These are phyloP conservation scores for Keiferia lycopersicella DNA, from an alignment of 2,888 invertebrate genomes.

Conservation along the genomic window DNA sequence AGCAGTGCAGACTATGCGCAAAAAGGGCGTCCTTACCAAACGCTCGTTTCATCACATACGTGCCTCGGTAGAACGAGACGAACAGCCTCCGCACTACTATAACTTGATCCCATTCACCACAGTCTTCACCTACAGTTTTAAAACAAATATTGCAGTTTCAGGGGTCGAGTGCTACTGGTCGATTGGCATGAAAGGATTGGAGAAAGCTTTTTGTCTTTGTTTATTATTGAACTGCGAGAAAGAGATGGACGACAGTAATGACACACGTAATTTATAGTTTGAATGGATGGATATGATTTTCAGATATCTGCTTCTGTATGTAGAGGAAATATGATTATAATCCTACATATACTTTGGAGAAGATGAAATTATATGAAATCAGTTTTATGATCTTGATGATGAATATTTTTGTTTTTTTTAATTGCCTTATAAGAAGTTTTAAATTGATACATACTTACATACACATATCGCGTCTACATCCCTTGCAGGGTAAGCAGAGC, in stretches of 20 bases:
- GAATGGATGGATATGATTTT: slow-evolving; percentile 27
- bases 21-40: slow-evolving; percentile 76
- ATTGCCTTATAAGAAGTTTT: too few relatives aligned
- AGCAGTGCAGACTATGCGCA: slow-evolving; percentile 78
- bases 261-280: slow-evolving; percentile 34
- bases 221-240: slow-evolving; percentile 55
- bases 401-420: not conserved
- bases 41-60: slow-evolving; percentile 73
- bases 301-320: slow-evolving; percentile 19
- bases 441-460: too few relatives aligned
- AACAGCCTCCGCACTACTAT: slow-evolving; percentile 31
- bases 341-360: not conserved
- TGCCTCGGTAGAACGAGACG: slow-evolving; percentile 59
- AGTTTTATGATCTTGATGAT: not conserved
- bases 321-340: slow-evolving; percentile 15
- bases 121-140: not conserved
- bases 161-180: slow-evolving; percentile 45
- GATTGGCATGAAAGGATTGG: slow-evolving; percentile 41
- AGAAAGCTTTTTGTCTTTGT: slow-evolving; percentile 64
- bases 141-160: slow-evolving; percentile 28
- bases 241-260: slow-evolving; percentile 51
- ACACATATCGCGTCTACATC: too few relatives aligned
- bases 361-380: not conserved
- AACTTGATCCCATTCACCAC: slow-evolving; percentile 28
- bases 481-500: too few relatives aligned